Percentiles rank a stretch among this genome's conserved stretches.
Conservation (phyloP, 2,113 vertebrate species). For the Alces alces region DNA sequence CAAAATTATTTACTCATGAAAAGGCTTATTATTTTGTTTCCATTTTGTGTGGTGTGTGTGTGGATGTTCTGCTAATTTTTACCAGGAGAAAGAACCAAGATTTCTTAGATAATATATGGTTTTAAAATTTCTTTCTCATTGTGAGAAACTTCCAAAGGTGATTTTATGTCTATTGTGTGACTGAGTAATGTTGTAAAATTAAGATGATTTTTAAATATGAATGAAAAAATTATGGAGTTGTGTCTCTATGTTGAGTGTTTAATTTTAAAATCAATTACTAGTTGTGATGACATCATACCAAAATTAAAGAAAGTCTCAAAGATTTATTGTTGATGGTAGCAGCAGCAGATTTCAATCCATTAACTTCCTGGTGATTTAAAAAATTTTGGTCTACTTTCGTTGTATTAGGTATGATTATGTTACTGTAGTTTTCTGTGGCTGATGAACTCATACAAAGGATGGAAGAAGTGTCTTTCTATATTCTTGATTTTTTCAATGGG, state of each 20-base stretch:
- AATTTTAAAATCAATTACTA: neutral
- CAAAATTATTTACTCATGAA: neutral
- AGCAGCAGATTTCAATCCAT: neutral
- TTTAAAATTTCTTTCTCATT: neutral
- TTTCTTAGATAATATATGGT: neutral
- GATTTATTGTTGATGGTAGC: neutral
- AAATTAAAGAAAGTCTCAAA: neutral
- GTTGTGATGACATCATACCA: neutral
- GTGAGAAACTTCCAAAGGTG: neutral
- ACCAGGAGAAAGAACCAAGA: neutral
- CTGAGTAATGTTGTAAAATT: neutral
- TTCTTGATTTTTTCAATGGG: neutral
- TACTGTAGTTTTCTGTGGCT: neutral
- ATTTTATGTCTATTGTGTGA: neutral
- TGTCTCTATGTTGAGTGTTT: neutral
- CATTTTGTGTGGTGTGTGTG: neutral
- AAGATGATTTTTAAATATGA: neutral
- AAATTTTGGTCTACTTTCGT: neutral
- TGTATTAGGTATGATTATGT: neutral
- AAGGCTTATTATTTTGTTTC: neutral
- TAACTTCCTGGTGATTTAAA: neutral
- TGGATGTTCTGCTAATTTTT: neutral
- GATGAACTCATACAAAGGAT: neutral
- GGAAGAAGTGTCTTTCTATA: neutral
- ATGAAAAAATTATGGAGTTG: neutral